Percentiles rank a stretch among this genome's conserved stretches.
phyloP scores from a whole-genome alignment of 2,113 vertebrate species.

The Brienomyrus brachyistius region DNA sequence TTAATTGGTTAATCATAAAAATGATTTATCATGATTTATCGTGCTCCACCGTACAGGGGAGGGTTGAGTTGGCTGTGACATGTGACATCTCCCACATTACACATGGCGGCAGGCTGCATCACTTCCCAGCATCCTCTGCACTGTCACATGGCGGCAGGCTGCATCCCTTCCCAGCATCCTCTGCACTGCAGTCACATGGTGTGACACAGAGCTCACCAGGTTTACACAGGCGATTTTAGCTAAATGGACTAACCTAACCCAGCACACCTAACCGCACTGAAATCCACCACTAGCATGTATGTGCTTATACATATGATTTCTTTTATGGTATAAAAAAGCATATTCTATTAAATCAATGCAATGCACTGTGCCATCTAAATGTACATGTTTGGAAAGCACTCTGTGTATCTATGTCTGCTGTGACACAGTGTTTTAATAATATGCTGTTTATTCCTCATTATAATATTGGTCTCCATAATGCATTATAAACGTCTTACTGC shows the following conservation, averaged over 20 bases:
- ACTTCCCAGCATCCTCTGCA: not conserved
- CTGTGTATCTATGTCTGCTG: not conserved
- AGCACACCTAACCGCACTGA: not conserved
- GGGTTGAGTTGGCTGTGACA: not conserved
- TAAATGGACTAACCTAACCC: not conserved
- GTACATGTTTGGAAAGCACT: not conserved
- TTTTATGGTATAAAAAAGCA: not conserved
- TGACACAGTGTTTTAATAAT: not conserved
- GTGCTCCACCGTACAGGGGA: constrained; percentile 30
- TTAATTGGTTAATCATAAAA: constrained; percentile 56
- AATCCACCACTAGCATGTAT: not conserved
- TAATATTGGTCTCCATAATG: not conserved
- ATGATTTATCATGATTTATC: constrained; percentile 52
- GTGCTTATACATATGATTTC: not conserved
- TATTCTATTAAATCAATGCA: not conserved
- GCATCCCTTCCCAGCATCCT: no score
- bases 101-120: not conserved
- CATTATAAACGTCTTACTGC: not conserved
- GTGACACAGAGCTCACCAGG: not conserved
- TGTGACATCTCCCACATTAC: not conserved
- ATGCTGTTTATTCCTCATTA: not conserved
- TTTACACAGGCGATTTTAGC: not conserved
- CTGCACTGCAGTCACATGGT: not conserved
- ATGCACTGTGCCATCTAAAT: not conserved
- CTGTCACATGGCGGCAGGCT: no score